Evolutionary conservation across 2,888 invertebrate species (phyloP).

Genomic region (Drosophila suboccidentalis): DNA sequence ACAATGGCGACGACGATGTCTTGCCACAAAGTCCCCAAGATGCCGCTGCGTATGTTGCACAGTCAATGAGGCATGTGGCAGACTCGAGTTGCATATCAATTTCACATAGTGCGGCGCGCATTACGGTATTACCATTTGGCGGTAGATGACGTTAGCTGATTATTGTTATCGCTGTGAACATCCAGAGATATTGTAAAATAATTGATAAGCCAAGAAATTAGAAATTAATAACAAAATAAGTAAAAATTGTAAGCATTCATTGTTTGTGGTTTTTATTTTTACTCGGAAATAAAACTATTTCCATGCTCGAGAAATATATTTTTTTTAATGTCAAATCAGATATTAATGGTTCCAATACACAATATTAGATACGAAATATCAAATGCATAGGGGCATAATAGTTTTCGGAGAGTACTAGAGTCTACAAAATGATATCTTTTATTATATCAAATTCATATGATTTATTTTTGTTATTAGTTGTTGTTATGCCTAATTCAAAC

Average conservation of each 20-base stretch:
- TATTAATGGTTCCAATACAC: too few relatives aligned
- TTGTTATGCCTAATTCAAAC: too few relatives aligned
- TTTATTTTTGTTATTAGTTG: neutral
- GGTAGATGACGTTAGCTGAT: neutral
- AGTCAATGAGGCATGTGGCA: slow-evolving; percentile 17
- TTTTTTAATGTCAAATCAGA: too few relatives aligned
- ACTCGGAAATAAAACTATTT: too few relatives aligned
- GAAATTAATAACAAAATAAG: neutral
- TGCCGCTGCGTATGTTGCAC: slow-evolving; percentile 3
- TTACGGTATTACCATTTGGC: neutral
- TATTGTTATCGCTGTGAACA: neutral
- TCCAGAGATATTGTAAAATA: neutral
- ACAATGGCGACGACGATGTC: slow-evolving; percentile 36
- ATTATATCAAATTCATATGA: neutral
- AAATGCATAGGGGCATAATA: too few relatives aligned
- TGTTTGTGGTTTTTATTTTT: too few relatives aligned
- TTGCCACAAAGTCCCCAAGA: slow-evolving; percentile 11
- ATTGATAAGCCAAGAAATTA: neutral
- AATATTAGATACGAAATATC: too few relatives aligned
- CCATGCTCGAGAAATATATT: too few relatives aligned
- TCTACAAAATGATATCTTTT: neutral
- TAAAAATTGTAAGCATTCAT: too few relatives aligned
- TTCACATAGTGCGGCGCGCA: slow-evolving; percentile 46
- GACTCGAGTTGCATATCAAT: slow-evolving; percentile 16
- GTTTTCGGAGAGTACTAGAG: too few relatives aligned